These are phyloP conservation scores for Microdon myrmicae DNA, from an alignment of 2,888 invertebrate genomes.

Conservation along the genomic window DNA sequence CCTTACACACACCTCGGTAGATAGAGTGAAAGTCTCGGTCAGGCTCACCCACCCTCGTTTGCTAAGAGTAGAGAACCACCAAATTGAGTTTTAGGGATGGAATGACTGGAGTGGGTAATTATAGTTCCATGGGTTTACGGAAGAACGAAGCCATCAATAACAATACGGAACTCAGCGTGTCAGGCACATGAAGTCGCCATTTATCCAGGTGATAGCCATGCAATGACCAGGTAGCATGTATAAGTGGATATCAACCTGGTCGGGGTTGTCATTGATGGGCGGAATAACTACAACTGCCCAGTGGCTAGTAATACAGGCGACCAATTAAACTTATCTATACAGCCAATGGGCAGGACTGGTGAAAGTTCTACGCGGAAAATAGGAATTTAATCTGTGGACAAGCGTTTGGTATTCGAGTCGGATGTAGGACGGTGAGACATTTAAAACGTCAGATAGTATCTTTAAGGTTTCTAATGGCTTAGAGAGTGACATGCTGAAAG, in stretches of 20 bases:
- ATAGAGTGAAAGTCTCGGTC: not conserved
- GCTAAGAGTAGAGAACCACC: not conserved
- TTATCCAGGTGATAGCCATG: constrained; percentile 39
- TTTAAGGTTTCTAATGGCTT: too few species aligned
- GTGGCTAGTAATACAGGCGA: constrained; percentile 9
- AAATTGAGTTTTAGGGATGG: constrained; percentile 7
- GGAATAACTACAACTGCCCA: constrained; percentile 16
- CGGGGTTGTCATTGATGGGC: constrained; percentile 18
- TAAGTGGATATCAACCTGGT: constrained; percentile 3
- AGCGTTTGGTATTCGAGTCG: too few species aligned
- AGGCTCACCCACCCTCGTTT: constrained; percentile 8
- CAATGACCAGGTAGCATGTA: constrained; percentile 19
- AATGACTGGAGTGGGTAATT: constrained; percentile 19
- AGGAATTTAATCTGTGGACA: too few species aligned
- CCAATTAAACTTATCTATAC: constrained; percentile 44
- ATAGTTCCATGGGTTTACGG: constrained; percentile 25
- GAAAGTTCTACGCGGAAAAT: too few species aligned
- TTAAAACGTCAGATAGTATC: too few species aligned
- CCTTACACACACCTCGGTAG: constrained; percentile 17
- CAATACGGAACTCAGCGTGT: constrained; percentile 43
- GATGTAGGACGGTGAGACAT: too few species aligned
- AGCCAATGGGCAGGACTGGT: too few species aligned
- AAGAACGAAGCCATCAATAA: constrained; percentile 42
- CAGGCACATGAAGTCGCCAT: constrained; percentile 36
- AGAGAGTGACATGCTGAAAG: too few species aligned